Base-by-base conservation (phyloP, 2,888 invertebrate species). In the Dascillus cervinus region DNA sequence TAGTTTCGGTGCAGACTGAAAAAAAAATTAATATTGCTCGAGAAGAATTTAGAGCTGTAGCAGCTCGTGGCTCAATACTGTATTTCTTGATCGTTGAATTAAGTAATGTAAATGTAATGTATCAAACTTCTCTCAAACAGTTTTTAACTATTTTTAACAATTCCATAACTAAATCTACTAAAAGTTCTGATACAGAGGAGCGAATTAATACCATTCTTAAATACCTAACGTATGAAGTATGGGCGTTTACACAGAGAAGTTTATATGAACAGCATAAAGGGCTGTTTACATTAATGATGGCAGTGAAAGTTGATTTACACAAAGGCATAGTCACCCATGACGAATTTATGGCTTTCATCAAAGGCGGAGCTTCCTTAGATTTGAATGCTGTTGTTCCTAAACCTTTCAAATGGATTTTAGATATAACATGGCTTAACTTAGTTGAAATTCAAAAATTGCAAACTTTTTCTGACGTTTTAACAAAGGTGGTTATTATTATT, bases 11-110 rank as follows among this genome's bases (percentile, higher is more conserved):
- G 49, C 82, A 91, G 6, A 96, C 95, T 0, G 95, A 96, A 58
- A 82, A 82, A 46, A 94, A 95, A 63, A 96, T 96, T 41, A 88
- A 88, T 57, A 72, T 85, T 33, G 95, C 95, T 0, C 72, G 96
- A 33, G 95, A 96, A 66, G 95, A 96, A 60, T 96, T 92, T 60
- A 74, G 95, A 45, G 89, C 94, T 0, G 95, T 96, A 1, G 96
- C 96, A 2, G 86, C 88, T 0, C 73, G 95, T 46, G 95, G 95
- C 9, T 92, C 92, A 0, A 92, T 95, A 33, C 67, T 96, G 1
- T 96, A 96, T 58, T 96, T 96, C 60, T 70, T 96, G 21, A 94
- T 96, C 39, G 94, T 95, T 0, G 95, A 96, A 69, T 94, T 96
- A 94, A 89, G 89, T 53, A 84, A 90, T 56, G 94, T 96, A 1